phyloP scores from a whole-genome alignment of 2,888 invertebrate genomes.

The Leucozona laternaria region DNA sequence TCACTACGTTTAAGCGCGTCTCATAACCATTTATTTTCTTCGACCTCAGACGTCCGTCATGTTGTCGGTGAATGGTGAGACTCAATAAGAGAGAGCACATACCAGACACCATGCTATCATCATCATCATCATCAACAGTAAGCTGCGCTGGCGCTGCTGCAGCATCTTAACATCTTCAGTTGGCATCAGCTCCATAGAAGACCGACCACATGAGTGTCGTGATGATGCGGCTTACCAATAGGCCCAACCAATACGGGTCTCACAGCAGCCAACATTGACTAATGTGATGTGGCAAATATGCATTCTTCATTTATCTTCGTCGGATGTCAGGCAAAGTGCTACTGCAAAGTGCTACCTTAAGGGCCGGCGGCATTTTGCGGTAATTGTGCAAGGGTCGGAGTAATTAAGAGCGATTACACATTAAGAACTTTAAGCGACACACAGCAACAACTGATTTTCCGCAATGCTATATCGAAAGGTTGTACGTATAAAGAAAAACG shows the following conservation, averaged over 20 bases:
- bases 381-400: conserved; percentile 73
- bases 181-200: conserved; percentile 13
- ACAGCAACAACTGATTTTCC: conserved; percentile 66
- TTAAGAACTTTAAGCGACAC: conserved; percentile 73
- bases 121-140: conserved; percentile 64
- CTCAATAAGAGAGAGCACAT: conserved; percentile 75
- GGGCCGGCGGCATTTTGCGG: conserved; percentile 73
- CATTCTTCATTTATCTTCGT: conserved; percentile 76
- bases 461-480: conserved; percentile 39
- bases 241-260: conserved; percentile 44
- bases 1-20: conserved; percentile 66
- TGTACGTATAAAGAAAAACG: conserved; percentile 34
- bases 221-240: conserved; percentile 42
- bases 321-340: conserved; percentile 74
- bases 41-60: conserved; percentile 70
- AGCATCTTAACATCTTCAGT: conserved; percentile 45
- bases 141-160: conserved; percentile 2
- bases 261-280: conserved; percentile 63
- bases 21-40: conserved; percentile 75
- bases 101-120: conserved; percentile 44
- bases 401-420: conserved; percentile 76
- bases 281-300: conserved; percentile 75
- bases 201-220: conserved; percentile 31
- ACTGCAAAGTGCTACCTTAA: conserved; percentile 75
- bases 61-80: conserved; percentile 54